Evolutionary conservation across 2,888 invertebrate species (phyloP).

Genomic region (Neuroscelio doddi): DNA sequence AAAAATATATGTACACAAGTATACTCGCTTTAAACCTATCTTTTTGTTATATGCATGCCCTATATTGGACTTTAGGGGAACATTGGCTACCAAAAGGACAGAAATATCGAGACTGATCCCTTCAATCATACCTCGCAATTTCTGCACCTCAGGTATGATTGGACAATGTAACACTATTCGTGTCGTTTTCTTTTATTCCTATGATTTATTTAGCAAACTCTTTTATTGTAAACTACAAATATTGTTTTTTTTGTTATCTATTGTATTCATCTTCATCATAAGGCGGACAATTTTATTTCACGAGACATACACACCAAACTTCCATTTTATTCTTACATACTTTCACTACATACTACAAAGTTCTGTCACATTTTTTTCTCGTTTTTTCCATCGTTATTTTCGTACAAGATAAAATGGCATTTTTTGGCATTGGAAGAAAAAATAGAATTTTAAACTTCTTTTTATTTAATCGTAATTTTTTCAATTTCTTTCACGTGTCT

Average conservation of each 20-base stretch:
- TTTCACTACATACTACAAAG: constrained; percentile 51
- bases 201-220: constrained; percentile 60
- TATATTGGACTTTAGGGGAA: constrained; percentile 43
- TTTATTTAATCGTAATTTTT: constrained; percentile 43
- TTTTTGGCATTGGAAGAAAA: constrained; percentile 72
- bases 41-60: constrained; percentile 43
- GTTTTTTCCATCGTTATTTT: constrained; percentile 61
- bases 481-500: constrained; percentile 15
- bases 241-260: constrained; percentile 58
- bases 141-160: constrained; percentile 51
- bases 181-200: constrained; percentile 51
- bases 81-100: constrained; percentile 22
- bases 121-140: constrained; percentile 37
- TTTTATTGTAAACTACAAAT: constrained; percentile 64
- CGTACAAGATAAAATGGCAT: constrained; percentile 70
- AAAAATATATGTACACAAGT: constrained; percentile 67
- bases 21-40: constrained; percentile 60
- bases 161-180: constrained; percentile 55
- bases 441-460: constrained; percentile 66
- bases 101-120: constrained; percentile 12
- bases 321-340: constrained; percentile 62
- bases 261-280: constrained; percentile 64
- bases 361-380: constrained; percentile 52
- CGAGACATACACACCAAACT: constrained; percentile 66
- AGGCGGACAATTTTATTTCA: constrained; percentile 68